Base-by-base conservation (phyloP, 2,888 invertebrate genomes). In the Frankliniella fusca region DNA sequence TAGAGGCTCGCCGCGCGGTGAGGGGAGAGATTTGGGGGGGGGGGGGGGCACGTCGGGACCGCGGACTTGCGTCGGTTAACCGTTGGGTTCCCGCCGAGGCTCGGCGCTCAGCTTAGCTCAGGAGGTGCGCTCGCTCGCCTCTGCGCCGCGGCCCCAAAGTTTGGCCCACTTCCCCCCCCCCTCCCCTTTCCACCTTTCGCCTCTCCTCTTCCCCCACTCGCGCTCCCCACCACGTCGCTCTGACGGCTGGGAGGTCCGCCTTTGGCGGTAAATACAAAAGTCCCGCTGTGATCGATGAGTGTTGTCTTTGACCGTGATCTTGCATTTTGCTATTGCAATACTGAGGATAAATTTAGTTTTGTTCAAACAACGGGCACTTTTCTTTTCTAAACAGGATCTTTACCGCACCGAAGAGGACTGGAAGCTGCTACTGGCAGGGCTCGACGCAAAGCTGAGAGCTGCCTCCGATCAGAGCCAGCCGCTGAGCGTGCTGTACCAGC, bases 361-460 rank as follows among this genome's bases (percentile, higher is more conserved):
- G n/a, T n/a, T n/a, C n/a, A n/a, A n/a, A n/a, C n/a, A n/a, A n/a
- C n/a, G n/a, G n/a, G n/a, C n/a, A n/a, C n/a, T n/a, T n/a, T n/a
- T n/a, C n/a, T n/a, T n/a, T n/a, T n/a, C n/a, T n/a, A n/a, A 7
- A 27, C 70, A 76, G 70, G 70, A 76, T 27, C 12, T 76, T 23
- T 76, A 27, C 70, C n/a, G 70, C 23, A 76, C 23, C 27, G 70
- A 76, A 27, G 70, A 76, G 12, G 70, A 76, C 70, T 76, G 70
- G 70, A 23, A 27, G 12, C 70, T 27, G 11, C 70, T 76, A 3
- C 70, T 76, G 27, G 70, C 70, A 12, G 70, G 70, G 23, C 70
- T 76, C 23, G 70, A 76, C 70, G 9, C 70, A 23, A 76, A 76
- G 70, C 27, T 23, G 27, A 23, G 27, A 10, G 10, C 70, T 38